These are phyloP conservation scores for Tympanuchus pallidicinctus DNA, from an alignment of 2,113 vertebrate species.

Conservation along the genomic window DNA sequence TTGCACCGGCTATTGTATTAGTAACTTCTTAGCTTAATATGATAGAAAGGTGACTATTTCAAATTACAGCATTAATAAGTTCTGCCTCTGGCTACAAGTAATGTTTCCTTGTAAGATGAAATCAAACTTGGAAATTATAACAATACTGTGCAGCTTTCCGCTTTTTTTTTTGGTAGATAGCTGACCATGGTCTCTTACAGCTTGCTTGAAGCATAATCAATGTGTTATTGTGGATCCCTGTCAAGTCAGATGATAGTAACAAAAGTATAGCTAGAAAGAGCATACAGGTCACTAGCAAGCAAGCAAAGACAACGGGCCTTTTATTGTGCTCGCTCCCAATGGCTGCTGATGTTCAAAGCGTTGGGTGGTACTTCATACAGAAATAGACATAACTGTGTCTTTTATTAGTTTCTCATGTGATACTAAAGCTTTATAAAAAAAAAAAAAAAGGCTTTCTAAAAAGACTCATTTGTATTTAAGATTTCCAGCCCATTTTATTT, in stretches of 20 bases:
- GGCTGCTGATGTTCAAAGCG: slow-evolving; percentile 26
- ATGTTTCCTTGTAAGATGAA: neutral
- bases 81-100: neutral
- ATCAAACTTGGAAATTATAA: too few species aligned
- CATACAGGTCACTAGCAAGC: slow-evolving; percentile 35
- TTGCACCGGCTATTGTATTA: neutral
- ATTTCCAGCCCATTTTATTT: neutral
- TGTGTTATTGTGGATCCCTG: slow-evolving; percentile 24
- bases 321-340: neutral
- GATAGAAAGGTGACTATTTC: neutral
- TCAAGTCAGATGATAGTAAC: slow-evolving; percentile 56
- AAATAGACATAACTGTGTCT: neutral
- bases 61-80: neutral
- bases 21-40: neutral
- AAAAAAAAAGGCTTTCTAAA: neutral
- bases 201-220: slow-evolving; percentile 5
- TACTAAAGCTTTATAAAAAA: neutral
- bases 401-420: neutral
- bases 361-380: slow-evolving; percentile 24
- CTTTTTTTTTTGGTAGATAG: neutral
- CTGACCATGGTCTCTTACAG: neutral
- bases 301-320: neutral
- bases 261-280: slow-evolving; percentile 46
- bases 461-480: neutral
- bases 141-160: neutral